These are phyloP conservation scores for Caloenas nicobarica DNA, from an alignment of 2,113 vertebrate species.

Conservation along the genomic window DNA sequence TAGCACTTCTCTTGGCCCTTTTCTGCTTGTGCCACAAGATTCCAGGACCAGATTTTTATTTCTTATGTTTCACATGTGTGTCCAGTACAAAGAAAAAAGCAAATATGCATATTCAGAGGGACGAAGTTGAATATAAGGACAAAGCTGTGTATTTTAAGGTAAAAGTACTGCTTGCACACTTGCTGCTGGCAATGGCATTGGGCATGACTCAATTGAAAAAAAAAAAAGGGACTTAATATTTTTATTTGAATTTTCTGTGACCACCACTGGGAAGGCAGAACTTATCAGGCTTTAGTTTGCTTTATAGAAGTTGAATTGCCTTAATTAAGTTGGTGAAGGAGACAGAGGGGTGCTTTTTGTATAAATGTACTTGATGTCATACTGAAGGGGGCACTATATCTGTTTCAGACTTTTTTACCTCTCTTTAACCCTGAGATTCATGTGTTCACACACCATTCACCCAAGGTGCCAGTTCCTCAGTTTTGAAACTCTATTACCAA, in stretches of 20 bases:
- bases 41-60: not conserved
- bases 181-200: not conserved
- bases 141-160: not conserved
- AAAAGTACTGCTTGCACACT: not conserved
- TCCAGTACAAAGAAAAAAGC: not conserved
- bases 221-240: not conserved
- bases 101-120: not conserved
- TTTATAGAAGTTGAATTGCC: not conserved
- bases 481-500: not conserved
- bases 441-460: not conserved
- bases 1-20: not conserved
- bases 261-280: not conserved
- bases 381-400: not conserved
- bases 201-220: not conserved
- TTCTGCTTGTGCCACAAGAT: not conserved
- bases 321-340: not conserved
- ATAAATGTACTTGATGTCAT: not conserved
- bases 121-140: not conserved
- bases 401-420: not conserved
- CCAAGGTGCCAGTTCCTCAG: not conserved
- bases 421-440: not conserved
- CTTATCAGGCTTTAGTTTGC: not conserved
- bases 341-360: not conserved
- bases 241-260: not conserved
- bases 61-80: not conserved